These are phyloP conservation scores for Temnothorax curvispinosus DNA, from an alignment of 1,140 invertebrate species.

Conservation along the genomic window DNA sequence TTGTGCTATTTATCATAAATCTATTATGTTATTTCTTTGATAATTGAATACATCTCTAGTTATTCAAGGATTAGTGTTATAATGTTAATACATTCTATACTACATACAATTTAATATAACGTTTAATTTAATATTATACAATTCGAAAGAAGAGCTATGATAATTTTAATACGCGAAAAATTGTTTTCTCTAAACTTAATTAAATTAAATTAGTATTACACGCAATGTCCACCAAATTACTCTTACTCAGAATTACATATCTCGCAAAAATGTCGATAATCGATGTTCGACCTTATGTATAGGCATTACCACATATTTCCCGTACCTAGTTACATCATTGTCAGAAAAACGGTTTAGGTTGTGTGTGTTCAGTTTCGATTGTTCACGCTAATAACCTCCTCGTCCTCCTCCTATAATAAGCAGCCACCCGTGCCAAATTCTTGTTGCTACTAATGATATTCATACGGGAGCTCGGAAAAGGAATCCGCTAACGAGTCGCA, in stretches of 20 bases:
- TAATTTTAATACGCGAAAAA: no score
- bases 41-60: neutral
- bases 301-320: neutral
- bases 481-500: conserved; percentile 52
- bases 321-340: neutral
- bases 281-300: neutral
- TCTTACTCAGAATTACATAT: neutral
- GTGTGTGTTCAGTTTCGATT: neutral
- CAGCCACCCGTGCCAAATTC: conserved; percentile 14
- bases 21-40: neutral
- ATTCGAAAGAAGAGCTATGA: no score
- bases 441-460: conserved; percentile 36
- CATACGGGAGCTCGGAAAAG: conserved; percentile 25
- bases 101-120: no score
- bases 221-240: neutral
- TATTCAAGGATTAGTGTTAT: neutral
- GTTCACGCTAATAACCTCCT: neutral
- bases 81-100: neutral
- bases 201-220: neutral
- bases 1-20: neutral
- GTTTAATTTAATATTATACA: neutral
- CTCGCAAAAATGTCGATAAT: neutral
- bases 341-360: neutral
- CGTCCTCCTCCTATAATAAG: neutral
- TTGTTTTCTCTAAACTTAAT: neutral